A percentile compares a stretch with the other conserved stretches of the same genome.
phyloP scores from a whole-genome alignment of 1,140 invertebrate genomes.

The Choristoneura fumiferana region DNA sequence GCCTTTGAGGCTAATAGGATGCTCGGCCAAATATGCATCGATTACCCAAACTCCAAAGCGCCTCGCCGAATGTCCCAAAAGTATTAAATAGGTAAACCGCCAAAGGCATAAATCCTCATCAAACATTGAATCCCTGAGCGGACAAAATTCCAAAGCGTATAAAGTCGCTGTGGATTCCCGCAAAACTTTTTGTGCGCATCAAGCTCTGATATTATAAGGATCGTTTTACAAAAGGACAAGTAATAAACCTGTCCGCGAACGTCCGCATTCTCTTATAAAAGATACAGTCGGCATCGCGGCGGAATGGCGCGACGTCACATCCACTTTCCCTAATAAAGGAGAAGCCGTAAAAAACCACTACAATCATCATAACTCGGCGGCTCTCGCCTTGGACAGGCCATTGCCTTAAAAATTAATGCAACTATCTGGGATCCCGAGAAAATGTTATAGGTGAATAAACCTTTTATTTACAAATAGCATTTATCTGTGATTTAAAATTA shows the following conservation, averaged over 20 bases:
- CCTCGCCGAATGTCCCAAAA: constrained; percentile 11
- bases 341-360: constrained; percentile 64
- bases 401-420: constrained; percentile 53
- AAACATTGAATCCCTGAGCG: constrained; percentile 16
- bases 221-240: constrained; percentile 41
- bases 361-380: constrained; percentile 64
- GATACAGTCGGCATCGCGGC: constrained; percentile 43
- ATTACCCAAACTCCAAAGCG: constrained; percentile 1
- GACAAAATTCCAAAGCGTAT: constrained; percentile 13
- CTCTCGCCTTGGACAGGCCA: constrained; percentile 36
- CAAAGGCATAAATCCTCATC: constrained; percentile 14
- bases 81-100: constrained; percentile 18
- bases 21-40: constrained; percentile 7
- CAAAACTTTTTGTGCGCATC: constrained; percentile 28
- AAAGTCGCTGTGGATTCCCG: constrained; percentile 1
- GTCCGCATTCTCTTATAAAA: constrained; percentile 42
- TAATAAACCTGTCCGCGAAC: constrained; percentile 49
- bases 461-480: neutral
- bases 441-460: neutral
- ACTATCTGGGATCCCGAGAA: constrained; percentile 4
- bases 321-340: constrained; percentile 61
- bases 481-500: neutral
- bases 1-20: constrained; percentile 34
- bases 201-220: constrained; percentile 27
- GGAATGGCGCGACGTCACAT: constrained; percentile 42